phyloP scores from a whole-genome alignment of 1,140 invertebrate species.

The Ceratosolen solmsi region DNA sequence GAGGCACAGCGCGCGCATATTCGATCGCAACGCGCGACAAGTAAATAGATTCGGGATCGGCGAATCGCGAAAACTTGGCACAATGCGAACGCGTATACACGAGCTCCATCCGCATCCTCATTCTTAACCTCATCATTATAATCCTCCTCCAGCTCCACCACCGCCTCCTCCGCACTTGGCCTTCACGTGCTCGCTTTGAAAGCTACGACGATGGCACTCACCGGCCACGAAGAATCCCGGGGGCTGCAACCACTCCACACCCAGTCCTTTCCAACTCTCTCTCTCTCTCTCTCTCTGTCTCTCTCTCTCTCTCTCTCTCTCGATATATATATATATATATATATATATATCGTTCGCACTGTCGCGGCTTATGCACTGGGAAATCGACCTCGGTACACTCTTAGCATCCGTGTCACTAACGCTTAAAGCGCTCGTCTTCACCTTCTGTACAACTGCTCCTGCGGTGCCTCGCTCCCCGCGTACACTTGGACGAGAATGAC shows the following conservation, averaged over 20 bases:
- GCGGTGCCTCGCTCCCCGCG: neutral
- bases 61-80: too few relatives aligned
- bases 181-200: neutral
- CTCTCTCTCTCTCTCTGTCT: too few relatives aligned
- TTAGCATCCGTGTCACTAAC: neutral
- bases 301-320: too few relatives aligned
- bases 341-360: too few relatives aligned
- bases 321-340: too few relatives aligned
- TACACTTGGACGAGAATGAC: constrained; percentile 18
- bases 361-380: neutral
- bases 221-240: neutral
- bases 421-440: neutral
- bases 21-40: too few relatives aligned
- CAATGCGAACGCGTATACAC: too few relatives aligned
- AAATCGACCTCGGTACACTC: constrained; percentile 40
- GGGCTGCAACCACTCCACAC: neutral
- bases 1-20: too few relatives aligned
- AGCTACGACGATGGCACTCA: neutral
- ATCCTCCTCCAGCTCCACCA: neutral
- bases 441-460: neutral
- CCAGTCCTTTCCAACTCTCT: neutral
- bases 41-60: too few relatives aligned
- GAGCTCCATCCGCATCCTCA: neutral
- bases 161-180: neutral
- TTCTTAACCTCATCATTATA: neutral